A percentile compares a stretch with the other conserved stretches of the same genome.
phyloP scores from a whole-genome alignment of 2,797 vertebrate species.

The Danionella dracula region DNA sequence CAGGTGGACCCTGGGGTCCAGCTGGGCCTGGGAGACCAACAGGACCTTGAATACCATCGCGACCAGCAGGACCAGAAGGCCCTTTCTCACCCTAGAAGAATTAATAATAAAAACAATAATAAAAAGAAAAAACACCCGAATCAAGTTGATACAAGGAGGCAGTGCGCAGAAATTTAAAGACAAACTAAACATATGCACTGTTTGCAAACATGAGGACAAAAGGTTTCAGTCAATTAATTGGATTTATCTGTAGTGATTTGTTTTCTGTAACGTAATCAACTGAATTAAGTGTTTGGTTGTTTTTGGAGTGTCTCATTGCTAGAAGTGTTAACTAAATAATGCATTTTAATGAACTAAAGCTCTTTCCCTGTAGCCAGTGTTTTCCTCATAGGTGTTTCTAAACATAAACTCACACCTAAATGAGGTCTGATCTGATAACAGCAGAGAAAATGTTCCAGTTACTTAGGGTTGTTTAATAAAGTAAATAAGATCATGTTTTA shows the following conservation, averaged over 20 bases:
- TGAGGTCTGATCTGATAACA: not conserved
- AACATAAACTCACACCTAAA: not conserved
- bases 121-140: too few species aligned
- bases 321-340: not conserved
- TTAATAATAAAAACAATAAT: not conserved
- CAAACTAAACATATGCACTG: not conserved
- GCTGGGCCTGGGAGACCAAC: conserved; percentile 93
- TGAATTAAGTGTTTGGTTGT: not conserved
- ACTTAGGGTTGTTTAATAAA: not conserved
- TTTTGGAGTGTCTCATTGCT: too few species aligned
- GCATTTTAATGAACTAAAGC: not conserved
- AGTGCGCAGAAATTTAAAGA: not conserved
- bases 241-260: not conserved
- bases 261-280: not conserved
- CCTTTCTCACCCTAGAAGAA: conserved; percentile 90
- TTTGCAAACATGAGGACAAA: not conserved
- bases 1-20: conserved; percentile 92
- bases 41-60: conserved; percentile 93
- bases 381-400: not conserved
- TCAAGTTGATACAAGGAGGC: not conserved
- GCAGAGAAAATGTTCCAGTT: not conserved
- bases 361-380: not conserved
- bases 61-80: conserved; percentile 89
- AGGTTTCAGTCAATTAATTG: conserved; percentile 6
- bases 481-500: not conserved